These are phyloP conservation scores for Laterallus jamaicensis DNA, from an alignment of 2,113 vertebrate genomes.

Conservation along the genomic window DNA sequence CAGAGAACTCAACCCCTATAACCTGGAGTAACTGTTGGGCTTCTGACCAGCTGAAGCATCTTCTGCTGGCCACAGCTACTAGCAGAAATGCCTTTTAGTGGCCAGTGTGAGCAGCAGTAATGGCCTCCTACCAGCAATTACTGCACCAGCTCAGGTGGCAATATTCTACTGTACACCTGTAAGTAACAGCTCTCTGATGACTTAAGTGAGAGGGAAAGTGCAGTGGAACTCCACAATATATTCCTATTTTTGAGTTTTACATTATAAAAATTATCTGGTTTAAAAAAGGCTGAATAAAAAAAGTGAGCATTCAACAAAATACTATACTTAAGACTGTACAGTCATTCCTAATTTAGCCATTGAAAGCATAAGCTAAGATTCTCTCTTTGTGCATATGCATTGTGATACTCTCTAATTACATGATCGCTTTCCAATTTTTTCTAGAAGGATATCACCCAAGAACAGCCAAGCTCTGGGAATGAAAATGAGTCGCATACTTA, in stretches of 20 bases:
- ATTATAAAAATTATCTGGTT: neutral
- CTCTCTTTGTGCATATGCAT: neutral
- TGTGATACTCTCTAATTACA: neutral
- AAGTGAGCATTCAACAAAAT: conserved; percentile 8
- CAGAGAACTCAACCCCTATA: neutral
- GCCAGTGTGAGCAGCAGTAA: neutral
- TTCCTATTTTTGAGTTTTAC: neutral
- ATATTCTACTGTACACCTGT: neutral
- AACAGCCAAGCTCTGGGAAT: neutral
- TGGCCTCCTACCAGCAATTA: neutral
- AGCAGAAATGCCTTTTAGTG: neutral
- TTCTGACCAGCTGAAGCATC: neutral
- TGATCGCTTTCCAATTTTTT: neutral
- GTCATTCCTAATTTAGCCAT: neutral
- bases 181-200: neutral
- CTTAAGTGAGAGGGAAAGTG: neutral
- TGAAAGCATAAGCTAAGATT: neutral
- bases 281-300: neutral
- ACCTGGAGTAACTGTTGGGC: neutral
- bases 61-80: no score
- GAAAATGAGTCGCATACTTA: neutral
- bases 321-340: neutral
- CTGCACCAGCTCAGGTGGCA: neutral
- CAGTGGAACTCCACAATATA: neutral
- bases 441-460: neutral